Evolutionary conservation across 2,888 invertebrate species (phyloP), one percentile per base, ranked within the genome.

Genomic region (Deilephila porcellus): DNA sequence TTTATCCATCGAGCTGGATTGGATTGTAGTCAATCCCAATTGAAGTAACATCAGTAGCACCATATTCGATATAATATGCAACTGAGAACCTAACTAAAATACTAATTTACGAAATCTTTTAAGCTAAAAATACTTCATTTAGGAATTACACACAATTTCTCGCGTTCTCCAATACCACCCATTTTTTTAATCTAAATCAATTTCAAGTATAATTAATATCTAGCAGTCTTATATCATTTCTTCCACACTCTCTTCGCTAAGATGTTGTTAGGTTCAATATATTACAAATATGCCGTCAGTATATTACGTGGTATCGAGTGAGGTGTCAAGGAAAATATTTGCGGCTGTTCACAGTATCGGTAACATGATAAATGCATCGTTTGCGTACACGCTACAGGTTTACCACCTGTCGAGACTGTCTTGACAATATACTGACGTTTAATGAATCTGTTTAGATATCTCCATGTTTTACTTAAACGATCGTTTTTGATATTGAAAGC

Each of bases 291-390:
- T 64, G 37, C 34, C 64, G n/a, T 37, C 64, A n/a, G 34, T 64
- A 37, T 64, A 64, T 64, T 64, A 64, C 37, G 11, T 11, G 3
- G 37, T 62, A 25, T 62, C 60, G 60, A 29, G 60, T 29, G 29
- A 64, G 7, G 34, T 63, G 64, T 64, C 37, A 64, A n/a, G 64
- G 37, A 60, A 64, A 64, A 64, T 64, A 64, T 64, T 34, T 64
- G 37, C 56, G 56, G 19, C 37, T n/a, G 34, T 64, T 64, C 37
- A 37, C 34, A n/a, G 37, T n/a, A 64, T 37, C 37, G 64, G 64
- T 37, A 56, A 64, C 11, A 64, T 64, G 64, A 64, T 64, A 64
- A 37, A 64, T 64, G 37, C 8, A 37, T 64, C 37, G 64, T 64
- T 34, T 64, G 64, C 64, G 37, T 37, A n/a, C 34, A 37, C 34